These are phyloP conservation scores for Hippocampus comes DNA, from an alignment of 2,113 vertebrate species.

Conservation along the genomic window DNA sequence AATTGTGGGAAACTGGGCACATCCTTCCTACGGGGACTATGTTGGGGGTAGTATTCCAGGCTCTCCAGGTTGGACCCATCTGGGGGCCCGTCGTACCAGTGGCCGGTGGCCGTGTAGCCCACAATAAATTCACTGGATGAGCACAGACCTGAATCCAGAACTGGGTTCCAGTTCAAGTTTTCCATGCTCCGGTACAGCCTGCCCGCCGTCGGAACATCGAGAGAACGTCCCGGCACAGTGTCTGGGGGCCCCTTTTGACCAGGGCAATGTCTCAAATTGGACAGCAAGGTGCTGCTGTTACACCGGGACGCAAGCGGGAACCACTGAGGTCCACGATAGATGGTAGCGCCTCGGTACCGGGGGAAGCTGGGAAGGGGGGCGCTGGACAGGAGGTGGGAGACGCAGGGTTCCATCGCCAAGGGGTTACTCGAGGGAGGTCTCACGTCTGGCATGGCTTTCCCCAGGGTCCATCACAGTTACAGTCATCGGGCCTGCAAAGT, in stretches of 20 bases:
- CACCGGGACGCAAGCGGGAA: conserved; percentile 76
- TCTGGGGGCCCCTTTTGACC: conserved; percentile 57
- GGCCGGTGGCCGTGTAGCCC: conserved; percentile 69
- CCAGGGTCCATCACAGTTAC: conserved; percentile 34
- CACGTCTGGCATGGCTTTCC: conserved; percentile 73
- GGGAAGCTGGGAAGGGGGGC: conserved; percentile 71
- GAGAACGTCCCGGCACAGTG: conserved; percentile 28
- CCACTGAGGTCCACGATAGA: conserved; percentile 61
- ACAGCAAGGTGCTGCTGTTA: conserved; percentile 76
- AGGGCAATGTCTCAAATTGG: conserved; percentile 74
- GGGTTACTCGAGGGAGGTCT: conserved; percentile 67
- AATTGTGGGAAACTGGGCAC: conserved; percentile 75
- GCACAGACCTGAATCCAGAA: conserved; percentile 64
- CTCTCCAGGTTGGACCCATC: conserved; percentile 64
- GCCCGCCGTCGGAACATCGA: conserved; percentile 14
- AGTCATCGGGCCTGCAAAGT: conserved; percentile 15
- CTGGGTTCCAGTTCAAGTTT: conserved; percentile 79
- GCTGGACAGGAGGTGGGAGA: conserved; percentile 68
- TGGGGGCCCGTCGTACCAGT: conserved; percentile 72
- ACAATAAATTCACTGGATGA: conserved; percentile 74
- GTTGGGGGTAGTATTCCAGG: conserved; percentile 62
- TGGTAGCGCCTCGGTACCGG: conserved; percentile 60
- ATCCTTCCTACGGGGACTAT: conserved; percentile 61
- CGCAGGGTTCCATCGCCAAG: conserved; percentile 75
- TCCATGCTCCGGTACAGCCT: conserved; percentile 85